phyloP scores from a whole-genome alignment of 2,113 vertebrate genomes.

The Alethe castanea region DNA sequence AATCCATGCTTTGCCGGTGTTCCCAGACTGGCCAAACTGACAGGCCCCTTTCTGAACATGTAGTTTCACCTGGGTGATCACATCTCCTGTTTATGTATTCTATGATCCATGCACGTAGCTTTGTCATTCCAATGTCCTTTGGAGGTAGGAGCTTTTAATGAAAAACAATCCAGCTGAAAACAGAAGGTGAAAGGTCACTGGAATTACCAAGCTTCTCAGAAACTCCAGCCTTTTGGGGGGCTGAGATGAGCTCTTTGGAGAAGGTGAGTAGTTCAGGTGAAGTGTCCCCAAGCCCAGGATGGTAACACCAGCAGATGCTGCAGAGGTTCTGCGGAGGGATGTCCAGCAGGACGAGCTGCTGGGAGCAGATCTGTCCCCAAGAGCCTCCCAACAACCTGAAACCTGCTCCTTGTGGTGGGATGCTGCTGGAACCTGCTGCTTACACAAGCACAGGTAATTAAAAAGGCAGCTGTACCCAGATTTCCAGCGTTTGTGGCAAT shows the following conservation, averaged over 20 bases:
- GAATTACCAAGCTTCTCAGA: neutral
- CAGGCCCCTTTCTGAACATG: neutral
- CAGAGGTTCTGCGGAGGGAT: neutral
- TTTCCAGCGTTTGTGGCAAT: neutral
- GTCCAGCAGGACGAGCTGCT: neutral
- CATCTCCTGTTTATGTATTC: neutral
- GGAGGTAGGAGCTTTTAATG: neutral
- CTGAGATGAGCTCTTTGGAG: neutral
- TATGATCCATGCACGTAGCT: neutral
- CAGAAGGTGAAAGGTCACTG: neutral
- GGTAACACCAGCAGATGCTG: neutral
- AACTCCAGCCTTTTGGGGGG: neutral
- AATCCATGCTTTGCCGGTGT: neutral
- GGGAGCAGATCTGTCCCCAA: accelerated
- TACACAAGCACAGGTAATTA: neutral
- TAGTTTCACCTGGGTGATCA: accelerated
- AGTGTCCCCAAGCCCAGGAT: neutral
- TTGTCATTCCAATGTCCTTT: neutral
- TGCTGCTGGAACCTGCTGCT: accelerated
- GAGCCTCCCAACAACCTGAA: accelerated
- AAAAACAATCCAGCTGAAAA: neutral
- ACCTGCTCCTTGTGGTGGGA: accelerated
- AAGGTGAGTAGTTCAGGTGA: neutral
- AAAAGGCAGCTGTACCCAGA: neutral
- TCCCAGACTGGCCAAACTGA: neutral